These are phyloP conservation scores for Sitta carolinensis DNA, from an alignment of 2,797 vertebrate species.

Conservation along the genomic window DNA sequence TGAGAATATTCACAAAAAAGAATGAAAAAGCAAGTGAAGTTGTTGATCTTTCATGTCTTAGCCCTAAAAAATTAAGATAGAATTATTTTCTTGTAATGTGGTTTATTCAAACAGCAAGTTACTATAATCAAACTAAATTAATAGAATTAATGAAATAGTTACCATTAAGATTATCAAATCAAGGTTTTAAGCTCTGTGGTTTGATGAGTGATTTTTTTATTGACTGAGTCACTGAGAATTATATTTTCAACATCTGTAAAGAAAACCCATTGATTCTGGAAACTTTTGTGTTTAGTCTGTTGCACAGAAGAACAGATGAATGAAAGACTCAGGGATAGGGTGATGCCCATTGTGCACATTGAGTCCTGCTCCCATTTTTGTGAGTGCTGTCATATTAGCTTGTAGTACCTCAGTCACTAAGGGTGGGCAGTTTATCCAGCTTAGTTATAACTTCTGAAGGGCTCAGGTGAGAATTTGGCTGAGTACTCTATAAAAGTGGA, in stretches of 20 bases:
- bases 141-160: background rate
- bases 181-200: background rate
- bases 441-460: background rate
- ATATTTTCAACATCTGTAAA: background rate
- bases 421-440: background rate
- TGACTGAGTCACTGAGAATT: background rate
- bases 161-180: background rate
- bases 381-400: background rate
- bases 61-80: background rate
- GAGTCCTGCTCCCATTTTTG: background rate
- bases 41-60: background rate
- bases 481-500: background rate
- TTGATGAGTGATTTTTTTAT: background rate
- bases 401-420: background rate
- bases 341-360: fast-evolving
- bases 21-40: background rate
- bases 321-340: fast-evolving
- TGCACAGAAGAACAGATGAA: background rate
- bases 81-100: background rate
- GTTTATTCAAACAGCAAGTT: background rate
- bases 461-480: background rate
- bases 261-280: background rate
- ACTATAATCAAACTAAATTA: background rate
- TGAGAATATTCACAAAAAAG: background rate
- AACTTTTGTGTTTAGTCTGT: background rate